A percentile compares a stretch with the other conserved stretches of the same genome.
phyloP scores from a whole-genome alignment of 2,888 invertebrate species.

The Amiota mariae region DNA sequence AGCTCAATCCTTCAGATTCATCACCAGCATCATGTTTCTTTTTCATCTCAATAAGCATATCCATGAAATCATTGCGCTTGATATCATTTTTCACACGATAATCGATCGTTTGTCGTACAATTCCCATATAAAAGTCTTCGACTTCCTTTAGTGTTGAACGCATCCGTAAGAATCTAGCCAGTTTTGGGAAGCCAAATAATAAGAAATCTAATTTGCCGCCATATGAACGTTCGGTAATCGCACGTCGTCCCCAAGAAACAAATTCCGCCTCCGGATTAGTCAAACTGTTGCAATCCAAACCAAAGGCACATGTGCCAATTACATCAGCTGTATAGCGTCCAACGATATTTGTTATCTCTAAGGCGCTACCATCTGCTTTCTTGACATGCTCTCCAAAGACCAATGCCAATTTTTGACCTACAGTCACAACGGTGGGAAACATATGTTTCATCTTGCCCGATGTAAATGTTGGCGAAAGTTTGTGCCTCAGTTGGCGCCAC shows the following conservation, averaged over 20 bases:
- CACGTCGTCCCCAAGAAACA: constrained; percentile 44
- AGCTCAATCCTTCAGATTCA: constrained; percentile 46
- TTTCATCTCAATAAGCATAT: constrained; percentile 68
- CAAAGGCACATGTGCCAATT: constrained; percentile 75
- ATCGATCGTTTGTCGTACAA: constrained; percentile 72
- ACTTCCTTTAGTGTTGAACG: neutral
- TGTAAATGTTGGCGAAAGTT: constrained; percentile 59
- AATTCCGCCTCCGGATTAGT: constrained; percentile 69
- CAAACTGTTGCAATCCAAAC: constrained; percentile 74
- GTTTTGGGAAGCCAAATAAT: constrained; percentile 11
- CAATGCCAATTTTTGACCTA: constrained; percentile 38
- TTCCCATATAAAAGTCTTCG: constrained; percentile 50
- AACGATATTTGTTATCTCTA: constrained; percentile 73
- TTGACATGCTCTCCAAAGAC: constrained; percentile 33
- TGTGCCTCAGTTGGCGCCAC: constrained; percentile 66
- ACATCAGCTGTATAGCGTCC: constrained; percentile 75
- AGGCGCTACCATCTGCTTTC: constrained; percentile 8
- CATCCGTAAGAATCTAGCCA: constrained; percentile 1
- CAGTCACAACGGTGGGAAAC: constrained; percentile 60
- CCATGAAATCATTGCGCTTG: constrained; percentile 74
- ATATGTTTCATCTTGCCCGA: constrained; percentile 72
- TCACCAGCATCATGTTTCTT: constrained; percentile 74
- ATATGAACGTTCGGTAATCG: constrained; percentile 30
- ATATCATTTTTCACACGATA: constrained; percentile 65
- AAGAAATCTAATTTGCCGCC: constrained; percentile 2